These are phyloP conservation scores for Ceraclea dissimilis DNA, from an alignment of 2,888 invertebrate species.

Conservation along the genomic window DNA sequence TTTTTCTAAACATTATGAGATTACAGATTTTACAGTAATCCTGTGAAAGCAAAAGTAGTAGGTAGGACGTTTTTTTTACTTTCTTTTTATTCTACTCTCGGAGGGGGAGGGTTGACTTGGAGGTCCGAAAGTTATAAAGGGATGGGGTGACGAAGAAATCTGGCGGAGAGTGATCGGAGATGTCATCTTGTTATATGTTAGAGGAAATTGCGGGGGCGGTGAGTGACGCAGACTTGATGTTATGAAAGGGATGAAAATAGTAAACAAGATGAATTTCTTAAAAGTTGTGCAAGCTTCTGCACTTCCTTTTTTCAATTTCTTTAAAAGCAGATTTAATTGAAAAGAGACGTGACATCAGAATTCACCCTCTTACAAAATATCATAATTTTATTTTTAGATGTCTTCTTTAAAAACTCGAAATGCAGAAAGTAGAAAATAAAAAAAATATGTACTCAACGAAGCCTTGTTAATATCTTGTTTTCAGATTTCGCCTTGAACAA, in stretches of 20 bases:
- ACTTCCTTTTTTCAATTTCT: too few relatives aligned
- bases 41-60: background rate
- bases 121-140: background rate
- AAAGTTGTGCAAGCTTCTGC: too few relatives aligned
- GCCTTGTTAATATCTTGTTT: too few relatives aligned
- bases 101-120: background rate
- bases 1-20: background rate
- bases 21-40: background rate
- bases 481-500: too few relatives aligned
- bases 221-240: background rate
- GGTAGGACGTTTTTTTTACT: background rate
- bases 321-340: too few relatives aligned
- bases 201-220: constrained; percentile 2
- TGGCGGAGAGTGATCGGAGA: constrained; percentile 11
- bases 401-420: too few relatives aligned
- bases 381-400: too few relatives aligned
- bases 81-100: background rate
- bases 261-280: too few relatives aligned
- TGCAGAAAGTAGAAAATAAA: too few relatives aligned
- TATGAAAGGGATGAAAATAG: background rate
- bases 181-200: constrained; percentile 19
- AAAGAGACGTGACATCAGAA: too few relatives aligned
- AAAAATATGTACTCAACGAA: too few relatives aligned
- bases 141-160: constrained; percentile 5
- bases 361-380: too few relatives aligned